Conservation (phyloP, 2,113 vertebrate species). For the Bubo scandiacus region DNA sequence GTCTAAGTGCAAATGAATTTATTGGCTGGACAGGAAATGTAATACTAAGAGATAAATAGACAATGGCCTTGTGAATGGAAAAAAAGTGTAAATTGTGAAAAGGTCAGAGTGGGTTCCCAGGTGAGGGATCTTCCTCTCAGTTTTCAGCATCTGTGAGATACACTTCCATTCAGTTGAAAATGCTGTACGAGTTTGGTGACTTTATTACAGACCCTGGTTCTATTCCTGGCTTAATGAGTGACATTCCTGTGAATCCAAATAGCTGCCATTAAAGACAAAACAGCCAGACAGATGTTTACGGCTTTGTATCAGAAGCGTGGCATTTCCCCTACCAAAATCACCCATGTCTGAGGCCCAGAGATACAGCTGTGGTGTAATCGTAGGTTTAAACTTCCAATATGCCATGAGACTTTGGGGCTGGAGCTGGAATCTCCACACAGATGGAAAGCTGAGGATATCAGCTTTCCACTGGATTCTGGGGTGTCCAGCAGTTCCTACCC, state of each 20-base stretch:
- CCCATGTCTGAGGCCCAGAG: neutral
- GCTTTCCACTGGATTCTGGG: neutral
- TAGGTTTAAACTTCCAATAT: neutral
- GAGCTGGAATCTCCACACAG: neutral
- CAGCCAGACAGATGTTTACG: neutral
- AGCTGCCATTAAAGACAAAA: neutral
- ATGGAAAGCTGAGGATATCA: accelerated
- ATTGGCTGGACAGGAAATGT: neutral
- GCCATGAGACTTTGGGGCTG: accelerated
- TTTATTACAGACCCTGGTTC: neutral
- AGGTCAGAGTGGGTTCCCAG: neutral
- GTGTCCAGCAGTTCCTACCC: accelerated
- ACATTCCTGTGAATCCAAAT: neutral
- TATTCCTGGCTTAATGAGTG: neutral
- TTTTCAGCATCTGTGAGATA: neutral
- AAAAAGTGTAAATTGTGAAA: neutral
- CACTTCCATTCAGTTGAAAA: neutral
- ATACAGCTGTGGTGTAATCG: neutral
- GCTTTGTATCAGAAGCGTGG: neutral
- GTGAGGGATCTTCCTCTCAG: neutral
- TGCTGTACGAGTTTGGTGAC: neutral
- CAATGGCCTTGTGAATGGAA: neutral
- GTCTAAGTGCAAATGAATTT: neutral
- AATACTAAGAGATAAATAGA: neutral
- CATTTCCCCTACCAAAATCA: neutral